Evolutionary conservation across 2,888 invertebrate genomes (phyloP).

Genomic region (Zootermopsis nevadensis): DNA sequence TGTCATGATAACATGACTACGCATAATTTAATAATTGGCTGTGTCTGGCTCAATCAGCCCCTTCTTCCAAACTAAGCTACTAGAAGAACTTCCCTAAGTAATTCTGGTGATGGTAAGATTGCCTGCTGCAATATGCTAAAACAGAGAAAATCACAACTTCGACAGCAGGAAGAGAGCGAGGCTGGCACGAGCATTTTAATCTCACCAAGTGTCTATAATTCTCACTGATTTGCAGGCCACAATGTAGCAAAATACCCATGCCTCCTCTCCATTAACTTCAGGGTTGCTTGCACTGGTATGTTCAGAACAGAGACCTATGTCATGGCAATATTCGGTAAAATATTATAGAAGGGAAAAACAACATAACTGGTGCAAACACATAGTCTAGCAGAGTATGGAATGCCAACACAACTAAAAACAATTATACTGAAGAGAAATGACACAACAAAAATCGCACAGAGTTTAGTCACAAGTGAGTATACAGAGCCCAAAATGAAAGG

Average conservation of each 20-base stretch:
- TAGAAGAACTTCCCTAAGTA: conserved; percentile 12
- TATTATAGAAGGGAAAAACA: background rate
- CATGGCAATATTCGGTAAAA: conserved; percentile 6
- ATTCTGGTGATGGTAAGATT: conserved; percentile 1
- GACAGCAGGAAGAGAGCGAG: conserved; percentile 1
- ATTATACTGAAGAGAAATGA: background rate
- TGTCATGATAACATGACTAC: background rate
- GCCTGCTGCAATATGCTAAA: conserved; percentile 11
- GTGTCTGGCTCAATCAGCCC: conserved; percentile 20
- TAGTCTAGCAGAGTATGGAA: background rate
- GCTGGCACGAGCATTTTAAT: conserved; percentile 13
- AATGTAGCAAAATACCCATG: conserved; percentile 9
- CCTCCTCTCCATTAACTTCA: background rate
- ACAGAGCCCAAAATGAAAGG: background rate
- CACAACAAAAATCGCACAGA: background rate
- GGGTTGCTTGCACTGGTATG: background rate
- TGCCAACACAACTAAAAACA: background rate
- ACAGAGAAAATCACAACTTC: background rate
- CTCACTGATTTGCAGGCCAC: background rate
- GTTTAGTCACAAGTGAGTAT: background rate
- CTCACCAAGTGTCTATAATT: background rate
- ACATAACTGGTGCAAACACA: background rate
- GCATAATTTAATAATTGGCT: conserved; percentile 13
- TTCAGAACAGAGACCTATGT: conserved; percentile 2
- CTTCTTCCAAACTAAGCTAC: conserved; percentile 22